Percentiles rank a stretch among this genome's conserved stretches.
Conservation (phyloP, 2,888 invertebrate genomes). For the Aspidapion aeneum region DNA sequence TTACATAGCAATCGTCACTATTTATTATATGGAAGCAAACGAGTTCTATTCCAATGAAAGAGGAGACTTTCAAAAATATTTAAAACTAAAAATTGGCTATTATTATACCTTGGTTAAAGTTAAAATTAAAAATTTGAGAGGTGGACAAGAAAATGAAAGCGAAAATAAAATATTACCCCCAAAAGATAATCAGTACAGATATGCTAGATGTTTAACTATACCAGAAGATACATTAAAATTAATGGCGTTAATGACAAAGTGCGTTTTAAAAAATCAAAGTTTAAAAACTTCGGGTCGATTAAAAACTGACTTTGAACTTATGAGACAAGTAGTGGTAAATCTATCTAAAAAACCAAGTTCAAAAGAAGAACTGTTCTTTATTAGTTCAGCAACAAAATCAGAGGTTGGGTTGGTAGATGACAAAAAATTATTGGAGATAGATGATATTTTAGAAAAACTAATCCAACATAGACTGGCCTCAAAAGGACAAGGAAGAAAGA, state of each 20-base stretch:
- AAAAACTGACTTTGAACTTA: constrained; percentile 28
- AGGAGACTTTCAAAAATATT: constrained; percentile 25
- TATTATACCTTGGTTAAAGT: constrained; percentile 25
- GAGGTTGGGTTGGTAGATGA: constrained; percentile 29
- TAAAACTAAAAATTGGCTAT: constrained; percentile 29
- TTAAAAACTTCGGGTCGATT: constrained; percentile 14
- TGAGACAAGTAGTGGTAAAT: constrained; percentile 26
- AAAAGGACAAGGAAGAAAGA: constrained; percentile 2
- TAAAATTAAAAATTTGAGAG: constrained; percentile 20
- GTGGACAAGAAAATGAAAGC: constrained; percentile 23
- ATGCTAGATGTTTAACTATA: constrained; percentile 29
- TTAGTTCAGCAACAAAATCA: constrained; percentile 20
- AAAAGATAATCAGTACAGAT: constrained; percentile 14
- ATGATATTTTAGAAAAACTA: constrained; percentile 21
- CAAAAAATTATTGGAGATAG: constrained; percentile 26
- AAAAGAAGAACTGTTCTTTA: constrained; percentile 31
- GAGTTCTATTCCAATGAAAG: constrained; percentile 27
- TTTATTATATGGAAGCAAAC: constrained; percentile 31
- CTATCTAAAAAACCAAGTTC: constrained; percentile 19
- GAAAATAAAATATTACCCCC: not conserved
- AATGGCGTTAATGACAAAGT: constrained; percentile 30
- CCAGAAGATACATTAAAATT: constrained; percentile 26
- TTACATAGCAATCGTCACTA: constrained; percentile 31
- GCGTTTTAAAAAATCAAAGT: constrained; percentile 27
- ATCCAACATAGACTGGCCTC: constrained; percentile 4